A percentile compares a stretch with the other conserved stretches of the same genome.
Evolutionary conservation across 1,140 invertebrate genomes (phyloP).

Genomic region (Lordiphosa mommai): DNA sequence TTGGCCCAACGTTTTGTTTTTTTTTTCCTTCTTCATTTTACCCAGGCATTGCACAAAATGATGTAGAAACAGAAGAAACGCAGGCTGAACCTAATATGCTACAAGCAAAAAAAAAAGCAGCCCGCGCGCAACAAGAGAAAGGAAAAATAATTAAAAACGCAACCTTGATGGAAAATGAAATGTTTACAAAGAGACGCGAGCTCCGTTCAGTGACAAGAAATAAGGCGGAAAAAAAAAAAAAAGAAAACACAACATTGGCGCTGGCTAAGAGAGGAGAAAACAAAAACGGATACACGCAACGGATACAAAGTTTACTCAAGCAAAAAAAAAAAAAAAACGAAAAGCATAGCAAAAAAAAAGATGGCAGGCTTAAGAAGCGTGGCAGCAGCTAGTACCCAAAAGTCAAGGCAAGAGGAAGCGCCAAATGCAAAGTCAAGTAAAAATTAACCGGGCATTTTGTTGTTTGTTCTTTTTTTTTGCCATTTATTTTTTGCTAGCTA

Average conservation of each 20-base stretch:
- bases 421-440: slow-evolving; percentile 33
- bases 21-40: slow-evolving; percentile 15
- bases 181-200: slow-evolving; percentile 67
- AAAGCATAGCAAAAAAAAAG: slow-evolving; percentile 1
- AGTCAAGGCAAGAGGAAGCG: slow-evolving; percentile 1
- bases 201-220: slow-evolving; percentile 13
- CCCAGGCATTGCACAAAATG: slow-evolving; percentile 53
- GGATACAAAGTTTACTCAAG: slow-evolving; percentile 73
- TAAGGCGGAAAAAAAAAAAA: slow-evolving; percentile 8
- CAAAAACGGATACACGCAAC: slow-evolving; percentile 68
- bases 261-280: slow-evolving; percentile 40
- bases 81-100: slow-evolving; percentile 60
- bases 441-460: slow-evolving; percentile 55
- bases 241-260: slow-evolving; percentile 51
- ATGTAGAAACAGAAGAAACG: slow-evolving; percentile 56
- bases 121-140: slow-evolving; percentile 61
- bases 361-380: slow-evolving; percentile 3
- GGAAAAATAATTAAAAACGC: slow-evolving; percentile 78
- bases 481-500: no score
- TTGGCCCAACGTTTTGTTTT: slow-evolving; percentile 17
- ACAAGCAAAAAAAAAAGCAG: slow-evolving; percentile 26
- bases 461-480: no score
- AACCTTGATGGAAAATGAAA: slow-evolving; percentile 79
- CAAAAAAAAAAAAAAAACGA: slow-evolving; percentile 23
- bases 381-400: slow-evolving; percentile 1